Base-by-base conservation (phyloP, 1,140 invertebrate species). In the Lordiphosa stackelbergi region DNA sequence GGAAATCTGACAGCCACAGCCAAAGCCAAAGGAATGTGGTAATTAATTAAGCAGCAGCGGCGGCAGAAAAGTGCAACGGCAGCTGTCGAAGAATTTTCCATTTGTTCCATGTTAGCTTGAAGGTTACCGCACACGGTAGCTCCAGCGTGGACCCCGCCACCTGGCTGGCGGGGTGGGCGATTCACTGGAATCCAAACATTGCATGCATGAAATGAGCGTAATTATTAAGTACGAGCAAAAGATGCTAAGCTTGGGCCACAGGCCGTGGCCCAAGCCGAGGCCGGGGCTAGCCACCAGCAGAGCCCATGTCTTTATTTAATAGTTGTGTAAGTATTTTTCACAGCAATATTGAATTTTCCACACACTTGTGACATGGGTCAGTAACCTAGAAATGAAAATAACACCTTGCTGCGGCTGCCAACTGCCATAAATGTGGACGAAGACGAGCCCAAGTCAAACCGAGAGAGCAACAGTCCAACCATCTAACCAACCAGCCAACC, bases 341-440 rank as follows among this genome's bases (percentile, higher is more conserved):
- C 77, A 84, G 77, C 78, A 84, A 83, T 81, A 81, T 81, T 81
- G 78, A 81, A 81, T 84, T 81, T 81, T 81, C 75, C 77, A 68
- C 75, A 84, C 72, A 83, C 78, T 77, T 73, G 79, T 83, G 77
- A 81, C 77, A 84, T 83, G 77, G 77, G 77, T 81, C 78, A 81
- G 77, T 81, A 81, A 81, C 77, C 77, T 65, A 81, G 77, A 81
- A 84, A 83, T 81, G 73, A 81, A 81, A 81, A 84, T 81, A 83
- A 81, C 75, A 83, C 78, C 75, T 83, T 77, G 77, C 75, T 53
- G 62, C 53, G 28, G 47, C 45, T 49, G 36, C 46, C 37, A 49
- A 36, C 47, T 49, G 35, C 72, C 75, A 81, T 83, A 83, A 81
- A 81, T 84, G 75, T 49, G 72, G 60, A 83, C 68, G 66, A 70